Evolutionary conservation across 2,797 vertebrate species (phyloP).

Genomic region (Fratercula arctica): DNA sequence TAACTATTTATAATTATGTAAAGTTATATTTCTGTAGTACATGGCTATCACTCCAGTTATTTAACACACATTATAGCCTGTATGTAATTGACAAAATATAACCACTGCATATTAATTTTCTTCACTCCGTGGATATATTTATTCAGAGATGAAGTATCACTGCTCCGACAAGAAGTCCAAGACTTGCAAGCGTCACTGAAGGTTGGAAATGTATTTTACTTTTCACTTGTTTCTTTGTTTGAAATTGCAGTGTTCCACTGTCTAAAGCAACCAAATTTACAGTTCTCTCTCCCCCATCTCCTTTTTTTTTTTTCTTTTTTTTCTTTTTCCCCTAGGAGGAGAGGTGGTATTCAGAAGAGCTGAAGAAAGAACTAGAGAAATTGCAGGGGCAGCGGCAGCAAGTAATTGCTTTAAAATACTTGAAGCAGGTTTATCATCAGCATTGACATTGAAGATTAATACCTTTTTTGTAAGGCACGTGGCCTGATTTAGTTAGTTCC

Average conservation of each 20-base stretch:
- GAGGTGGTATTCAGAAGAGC: slow-evolving; percentile 96
- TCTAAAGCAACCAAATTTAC: slow-evolving; percentile 45
- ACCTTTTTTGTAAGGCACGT: slow-evolving; percentile 71
- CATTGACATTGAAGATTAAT: slow-evolving; percentile 70
- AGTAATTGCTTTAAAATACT: slow-evolving; percentile 94
- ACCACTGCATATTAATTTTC: slow-evolving; percentile 53
- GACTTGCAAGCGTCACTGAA: slow-evolving; percentile 95
- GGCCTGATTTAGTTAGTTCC: slow-evolving; percentile 69
- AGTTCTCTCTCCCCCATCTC: neutral
- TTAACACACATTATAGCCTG: neutral
- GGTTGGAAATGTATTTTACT: slow-evolving; percentile 77
- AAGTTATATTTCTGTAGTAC: neutral
- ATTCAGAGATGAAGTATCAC: slow-evolving; percentile 87
- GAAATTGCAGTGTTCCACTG: neutral
- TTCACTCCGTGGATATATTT: slow-evolving; percentile 36
- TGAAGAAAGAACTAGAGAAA: slow-evolving; percentile 99
- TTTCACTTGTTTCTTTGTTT: slow-evolving; percentile 52
- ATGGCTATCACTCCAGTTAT: neutral
- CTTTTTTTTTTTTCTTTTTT: neutral
- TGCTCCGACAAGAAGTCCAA: slow-evolving; percentile 94
- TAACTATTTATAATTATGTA: neutral
- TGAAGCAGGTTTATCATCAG: slow-evolving; percentile 75
- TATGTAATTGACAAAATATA: slow-evolving; percentile 30
- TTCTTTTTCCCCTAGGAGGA: slow-evolving; percentile 85
- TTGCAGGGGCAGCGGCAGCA: slow-evolving; percentile 96